Conservation (phyloP, 2,888 invertebrate genomes). For the Helicoverpa assulta region DNA sequence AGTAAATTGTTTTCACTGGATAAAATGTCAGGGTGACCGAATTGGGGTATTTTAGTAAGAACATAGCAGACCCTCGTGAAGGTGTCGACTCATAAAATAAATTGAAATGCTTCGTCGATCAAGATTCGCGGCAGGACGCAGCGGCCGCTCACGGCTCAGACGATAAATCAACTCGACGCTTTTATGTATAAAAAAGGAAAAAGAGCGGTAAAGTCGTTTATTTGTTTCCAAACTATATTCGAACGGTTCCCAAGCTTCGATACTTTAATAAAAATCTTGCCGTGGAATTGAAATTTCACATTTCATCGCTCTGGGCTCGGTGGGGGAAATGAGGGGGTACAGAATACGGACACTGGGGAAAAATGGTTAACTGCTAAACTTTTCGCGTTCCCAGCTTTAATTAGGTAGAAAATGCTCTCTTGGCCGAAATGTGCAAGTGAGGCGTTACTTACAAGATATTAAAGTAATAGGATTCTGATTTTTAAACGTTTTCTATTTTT, state of each 20-base stretch:
- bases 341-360: constrained; percentile 61
- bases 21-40: constrained; percentile 68
- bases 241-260: constrained; percentile 77
- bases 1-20: constrained; percentile 67
- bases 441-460: constrained; percentile 47
- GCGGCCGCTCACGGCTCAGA: constrained; percentile 77
- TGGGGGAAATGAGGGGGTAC: constrained; percentile 53
- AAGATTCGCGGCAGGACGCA: constrained; percentile 82
- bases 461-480: constrained; percentile 21
- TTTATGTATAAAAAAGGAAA: constrained; percentile 84
- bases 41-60: constrained; percentile 72
- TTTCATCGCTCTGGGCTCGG: constrained; percentile 73
- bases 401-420: constrained; percentile 70
- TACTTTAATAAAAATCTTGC: constrained; percentile 82
- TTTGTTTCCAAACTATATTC: constrained; percentile 88
- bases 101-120: constrained; percentile 88
- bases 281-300: constrained; percentile 84
- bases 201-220: constrained; percentile 84
- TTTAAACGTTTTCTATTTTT: constrained; percentile 2
- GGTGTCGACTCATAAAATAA: constrained; percentile 87
- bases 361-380: constrained; percentile 73
- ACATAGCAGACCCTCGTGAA: constrained; percentile 71
- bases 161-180: constrained; percentile 88
- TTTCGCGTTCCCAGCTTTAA: constrained; percentile 69
- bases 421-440: constrained; percentile 54